These are phyloP conservation scores for Melanocharis versteri DNA, from an alignment of 2,113 vertebrate species.

Conservation along the genomic window DNA sequence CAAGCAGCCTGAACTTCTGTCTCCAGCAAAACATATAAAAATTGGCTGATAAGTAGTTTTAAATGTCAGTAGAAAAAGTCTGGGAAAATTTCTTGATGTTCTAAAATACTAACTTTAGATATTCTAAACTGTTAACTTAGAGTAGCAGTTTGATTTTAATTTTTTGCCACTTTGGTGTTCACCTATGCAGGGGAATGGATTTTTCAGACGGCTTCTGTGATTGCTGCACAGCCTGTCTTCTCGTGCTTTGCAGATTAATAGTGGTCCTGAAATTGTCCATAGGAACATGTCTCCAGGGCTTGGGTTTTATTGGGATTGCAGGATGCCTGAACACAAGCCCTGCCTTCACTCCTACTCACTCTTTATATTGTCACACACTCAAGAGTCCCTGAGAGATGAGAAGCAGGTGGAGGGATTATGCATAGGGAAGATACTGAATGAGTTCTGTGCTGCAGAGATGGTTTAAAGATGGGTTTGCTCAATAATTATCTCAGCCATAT, in stretches of 20 bases:
- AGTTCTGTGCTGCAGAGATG: background rate
- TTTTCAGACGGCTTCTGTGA: background rate
- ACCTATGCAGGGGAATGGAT: accelerated
- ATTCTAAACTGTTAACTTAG: background rate
- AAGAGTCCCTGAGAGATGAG: background rate
- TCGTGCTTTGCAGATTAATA: accelerated
- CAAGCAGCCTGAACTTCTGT: background rate
- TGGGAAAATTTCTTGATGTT: background rate
- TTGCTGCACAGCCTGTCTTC: accelerated
- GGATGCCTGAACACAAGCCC: background rate
- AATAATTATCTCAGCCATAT: accelerated
- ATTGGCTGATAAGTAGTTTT: background rate
- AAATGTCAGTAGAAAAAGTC: background rate
- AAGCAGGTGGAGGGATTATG: background rate
- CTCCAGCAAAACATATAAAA: background rate
- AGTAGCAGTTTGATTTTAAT: background rate
- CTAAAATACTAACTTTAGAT: background rate
- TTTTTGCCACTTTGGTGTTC: background rate
- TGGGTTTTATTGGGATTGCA: background rate
- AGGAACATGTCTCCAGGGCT: background rate
- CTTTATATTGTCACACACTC: background rate
- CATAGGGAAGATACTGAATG: background rate
- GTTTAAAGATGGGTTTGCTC: background rate
- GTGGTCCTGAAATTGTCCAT: background rate
- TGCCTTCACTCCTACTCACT: accelerated